Evolutionary conservation across 1,140 invertebrate genomes (phyloP), one percentile per base, ranked within the genome.

Genomic region (Caenorhabditis latens): DNA sequence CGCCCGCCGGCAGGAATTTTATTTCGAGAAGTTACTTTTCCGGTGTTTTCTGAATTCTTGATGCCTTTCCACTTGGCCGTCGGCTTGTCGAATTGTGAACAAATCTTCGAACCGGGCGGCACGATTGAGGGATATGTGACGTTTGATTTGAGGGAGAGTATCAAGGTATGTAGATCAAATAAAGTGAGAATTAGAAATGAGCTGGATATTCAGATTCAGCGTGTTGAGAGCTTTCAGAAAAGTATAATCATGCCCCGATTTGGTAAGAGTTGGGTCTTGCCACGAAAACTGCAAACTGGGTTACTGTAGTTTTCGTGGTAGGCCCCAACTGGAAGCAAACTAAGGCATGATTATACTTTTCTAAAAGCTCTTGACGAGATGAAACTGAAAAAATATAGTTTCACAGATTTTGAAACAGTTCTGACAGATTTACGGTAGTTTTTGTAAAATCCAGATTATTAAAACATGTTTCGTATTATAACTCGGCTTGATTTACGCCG

Each of bases 31-130:
- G 32, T 32, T 32, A 32, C 19, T 79, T 53, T 50, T 79, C 40
- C 65, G 65, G 61, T 32, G 8, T 63, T 3, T 11, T 53, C 21
- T 32, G 8, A 32, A 21, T 32, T 63, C 21, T 9, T 1, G 8
- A 79, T 79, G 71, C 71, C 71, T 4, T 79, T 79, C n/a, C 71
- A 79, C 24, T 42, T 79, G n/a, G 71, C 71, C 50, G 32, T 79
- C 6, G 71, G 71, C 4, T n/a, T 79, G 4, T 48, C 71, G n/a
- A 79, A 79, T 53, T 79, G 46, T 79, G 71, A 79, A 46, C 71
- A 79, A 79, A n/a, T 79, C 8, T 79, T 50, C n/a, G 43, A 79
- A 46, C 71, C 71, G 19, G 71, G 71, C 19, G 71, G 46, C 9
- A 50, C 71, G 0, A 79, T 79, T 32, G 71, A 79, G 24, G 71